Evolutionary conservation across 2,797 vertebrate species (phyloP), one percentile per base, ranked within the genome.

Genomic region (Pterois miles): DNA sequence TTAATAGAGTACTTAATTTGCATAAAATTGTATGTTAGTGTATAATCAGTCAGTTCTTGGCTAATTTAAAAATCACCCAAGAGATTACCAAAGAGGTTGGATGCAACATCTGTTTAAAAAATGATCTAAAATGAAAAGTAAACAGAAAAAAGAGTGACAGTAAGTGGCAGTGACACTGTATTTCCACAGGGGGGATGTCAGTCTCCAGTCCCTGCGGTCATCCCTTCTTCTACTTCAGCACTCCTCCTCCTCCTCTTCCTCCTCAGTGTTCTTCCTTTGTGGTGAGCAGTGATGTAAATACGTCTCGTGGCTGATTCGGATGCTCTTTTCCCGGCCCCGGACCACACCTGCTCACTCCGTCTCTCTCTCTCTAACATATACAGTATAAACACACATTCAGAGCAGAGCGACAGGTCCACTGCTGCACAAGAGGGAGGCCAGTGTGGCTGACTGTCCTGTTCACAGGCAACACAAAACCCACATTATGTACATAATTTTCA

Each of bases 231-330:
- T 77, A 16, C 60, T 81, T 36, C 82, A 56, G 43, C 75, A 66
- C 72, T 78, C 67, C 12, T 81, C 67, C 64, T 74, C 59, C 50
- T 78, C 71, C 52, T 76, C 84, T 50, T 86, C 82, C 16, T 86
- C 78, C 77, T 88, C 79, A 76, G 56, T 81, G 78, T 87, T 90
- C 88, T 86, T 86, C 84, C 85, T 87, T 27, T 80, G 78, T 80
- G 82, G 83, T 90, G 90, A 85, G 86, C 87, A 85, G 83, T 80
- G 87, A 63, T 92, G 90, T 93, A 93, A 83, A 90, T 88, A 87
- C 1, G 70, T 91, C 77, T 80, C 2, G 38, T 87, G 88, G 82
- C 85, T 87, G 78, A 81, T n/a, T 82, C n/a, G 54, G 81, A 85
- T 64, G 74, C 60, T 76, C 69, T 53, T 48, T 20, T 78, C 71